Base-by-base conservation (phyloP, 2,888 invertebrate species). In the Tetropium fuscum region DNA sequence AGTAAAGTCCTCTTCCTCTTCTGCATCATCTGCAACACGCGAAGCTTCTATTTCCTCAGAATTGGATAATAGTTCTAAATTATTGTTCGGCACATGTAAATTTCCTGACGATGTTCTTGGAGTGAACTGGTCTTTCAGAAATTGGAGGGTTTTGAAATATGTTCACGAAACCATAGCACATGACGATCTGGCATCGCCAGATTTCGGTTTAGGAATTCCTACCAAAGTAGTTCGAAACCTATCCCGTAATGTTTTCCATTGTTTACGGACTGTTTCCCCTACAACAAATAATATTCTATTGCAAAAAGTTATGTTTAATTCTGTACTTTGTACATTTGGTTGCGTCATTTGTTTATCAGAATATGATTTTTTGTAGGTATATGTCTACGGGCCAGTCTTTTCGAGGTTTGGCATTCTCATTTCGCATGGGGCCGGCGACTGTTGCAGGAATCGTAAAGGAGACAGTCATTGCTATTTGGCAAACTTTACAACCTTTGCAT, bases 361-460 rank as follows among this genome's bases (percentile, higher is more conserved):
- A 13, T 6, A 34, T 34, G n/a, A 30, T 30, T n/a, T 30, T 30
- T 30, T 30, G 30, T 25, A 60, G 64, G 32, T 65, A 56, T 54
- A 38, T 67, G 8, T 44, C 63, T n/a, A 63, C 61, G 7, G 67
- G 64, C 10, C 10, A 10, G 25, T 63, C 59, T 6, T 61, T 67
- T 49, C 53, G 57, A 54, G 47, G 27, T 53, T 41, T 63, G 32
- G 54, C 58, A 6, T 65, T 61, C 54, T 54, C 62, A 10, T 66
- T 62, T 53, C 22, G 68, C 18, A 62, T 68, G 49, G 60, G 61
- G 32, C 16, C 32, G 11, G 41, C 38, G 15, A 63, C 64, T 30
- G 56, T 61, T 32, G 30, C 57, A 53, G 19, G 19, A 18, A 55
- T 66, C 11, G 38, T 66, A n/a, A 34, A 15, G 38, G 61, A 62